phyloP scores from a whole-genome alignment of 2,888 invertebrate species.

The Drosophila siamana region DNA sequence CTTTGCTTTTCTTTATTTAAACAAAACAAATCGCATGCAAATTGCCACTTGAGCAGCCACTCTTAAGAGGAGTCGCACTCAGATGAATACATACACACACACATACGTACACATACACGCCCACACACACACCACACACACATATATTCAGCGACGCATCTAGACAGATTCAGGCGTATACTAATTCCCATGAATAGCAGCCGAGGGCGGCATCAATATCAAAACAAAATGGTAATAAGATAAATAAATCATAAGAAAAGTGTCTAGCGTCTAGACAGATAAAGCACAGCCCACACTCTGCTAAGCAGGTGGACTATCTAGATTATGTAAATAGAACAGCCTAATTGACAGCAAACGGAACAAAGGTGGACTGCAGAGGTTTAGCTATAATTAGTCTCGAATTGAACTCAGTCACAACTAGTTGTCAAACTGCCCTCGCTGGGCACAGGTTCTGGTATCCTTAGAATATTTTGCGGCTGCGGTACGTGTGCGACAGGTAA shows the following conservation, averaged over 20 bases:
- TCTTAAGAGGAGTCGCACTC: slow-evolving; percentile 53
- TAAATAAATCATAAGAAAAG: not conserved
- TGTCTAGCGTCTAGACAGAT: not conserved
- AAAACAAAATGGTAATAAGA: slow-evolving; percentile 7
- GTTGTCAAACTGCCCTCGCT: slow-evolving; percentile 35
- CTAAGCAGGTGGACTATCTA: not conserved
- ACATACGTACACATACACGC: slow-evolving; percentile 11
- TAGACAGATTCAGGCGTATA: not conserved
- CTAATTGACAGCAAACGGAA: not conserved
- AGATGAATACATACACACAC: slow-evolving; percentile 26
- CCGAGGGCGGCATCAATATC: slow-evolving; percentile 41
- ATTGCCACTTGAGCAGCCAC: slow-evolving; percentile 74
- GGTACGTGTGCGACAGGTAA: slow-evolving; percentile 21
- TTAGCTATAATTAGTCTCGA: not conserved
- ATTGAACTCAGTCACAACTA: not conserved
- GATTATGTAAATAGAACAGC: not conserved
- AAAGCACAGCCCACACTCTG: not conserved
- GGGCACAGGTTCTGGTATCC: not conserved
- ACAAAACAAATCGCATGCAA: slow-evolving; percentile 77
- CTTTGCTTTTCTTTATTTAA: slow-evolving; percentile 41
- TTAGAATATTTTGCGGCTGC: slow-evolving; percentile 1
- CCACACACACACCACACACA: slow-evolving; percentile 11
- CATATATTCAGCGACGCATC: not conserved
- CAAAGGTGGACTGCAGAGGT: not conserved
- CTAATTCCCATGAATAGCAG: slow-evolving; percentile 35